Percentiles rank a stretch among this genome's conserved stretches.
Conservation (phyloP, 2,113 vertebrate genomes). For the Cervus canadensis region DNA sequence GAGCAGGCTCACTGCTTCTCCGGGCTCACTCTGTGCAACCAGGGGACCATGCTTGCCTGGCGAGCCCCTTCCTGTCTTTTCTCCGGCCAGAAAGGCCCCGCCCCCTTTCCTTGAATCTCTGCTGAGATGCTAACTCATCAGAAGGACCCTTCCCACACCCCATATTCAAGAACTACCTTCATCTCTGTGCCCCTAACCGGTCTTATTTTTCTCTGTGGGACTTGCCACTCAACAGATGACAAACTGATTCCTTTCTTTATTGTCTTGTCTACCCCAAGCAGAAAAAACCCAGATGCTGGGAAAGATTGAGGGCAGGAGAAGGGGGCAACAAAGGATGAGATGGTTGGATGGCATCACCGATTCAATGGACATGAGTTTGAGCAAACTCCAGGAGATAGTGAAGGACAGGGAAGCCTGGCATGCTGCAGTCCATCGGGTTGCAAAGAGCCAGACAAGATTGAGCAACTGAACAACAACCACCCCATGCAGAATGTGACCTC, state of each 20-base stretch:
- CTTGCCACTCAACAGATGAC: neutral
- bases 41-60: neutral
- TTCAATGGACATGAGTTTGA: neutral
- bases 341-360: neutral
- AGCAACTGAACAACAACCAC: neutral
- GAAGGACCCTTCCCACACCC: neutral
- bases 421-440: neutral
- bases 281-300: neutral
- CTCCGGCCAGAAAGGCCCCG: neutral
- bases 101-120: neutral
- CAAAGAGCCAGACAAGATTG: neutral
- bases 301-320: neutral
- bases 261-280: neutral
- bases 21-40: neutral
- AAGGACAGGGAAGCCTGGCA: neutral
- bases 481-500: neutral
- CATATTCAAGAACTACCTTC: neutral
- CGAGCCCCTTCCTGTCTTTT: neutral
- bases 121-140: neutral
- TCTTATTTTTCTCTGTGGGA: neutral
- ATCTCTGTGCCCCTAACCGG: fast-evolving
- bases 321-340: neutral
- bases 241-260: neutral
- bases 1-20: neutral
- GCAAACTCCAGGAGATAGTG: neutral